Evolutionary conservation across 2,888 invertebrate genomes (phyloP).

Genomic region (Melitaea athalia): DNA sequence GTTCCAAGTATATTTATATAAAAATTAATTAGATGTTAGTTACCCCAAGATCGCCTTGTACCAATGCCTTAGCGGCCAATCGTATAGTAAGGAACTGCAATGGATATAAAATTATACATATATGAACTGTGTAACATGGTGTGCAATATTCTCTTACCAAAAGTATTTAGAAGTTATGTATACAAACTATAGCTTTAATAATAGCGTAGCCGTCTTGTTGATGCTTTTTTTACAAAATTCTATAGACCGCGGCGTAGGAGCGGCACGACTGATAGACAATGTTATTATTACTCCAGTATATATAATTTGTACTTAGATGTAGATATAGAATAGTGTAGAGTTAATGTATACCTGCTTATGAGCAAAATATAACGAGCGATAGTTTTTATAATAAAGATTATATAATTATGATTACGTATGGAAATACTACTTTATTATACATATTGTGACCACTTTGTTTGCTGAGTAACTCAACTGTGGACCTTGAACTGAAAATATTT

Average conservation of each 20-base stretch:
- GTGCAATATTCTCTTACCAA: conserved; percentile 81
- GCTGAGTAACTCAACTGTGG: conserved; percentile 1
- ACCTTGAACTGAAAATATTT: conserved; percentile 7
- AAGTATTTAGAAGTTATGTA: conserved; percentile 78
- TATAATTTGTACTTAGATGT: conserved; percentile 71
- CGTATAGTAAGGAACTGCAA: conserved; percentile 43
- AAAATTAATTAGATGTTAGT: conserved; percentile 31
- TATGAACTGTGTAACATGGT: conserved; percentile 61
- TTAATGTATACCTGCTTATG: conserved; percentile 68
- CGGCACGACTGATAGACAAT: conserved; percentile 77
- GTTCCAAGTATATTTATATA: conserved; percentile 21
- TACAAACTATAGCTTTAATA: conserved; percentile 80
- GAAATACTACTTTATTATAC: conserved; percentile 10
- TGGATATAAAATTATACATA: conserved; percentile 50
- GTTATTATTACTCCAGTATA: conserved; percentile 75
- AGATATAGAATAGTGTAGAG: conserved; percentile 58
- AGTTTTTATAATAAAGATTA: conserved; percentile 76
- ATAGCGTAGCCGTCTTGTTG: conserved; percentile 80
- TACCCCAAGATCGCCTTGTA: conserved; percentile 48
- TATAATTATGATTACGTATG: conserved; percentile 41
- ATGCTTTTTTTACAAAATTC: conserved; percentile 81
- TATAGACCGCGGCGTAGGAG: conserved; percentile 75
- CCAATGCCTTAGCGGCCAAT: conserved; percentile 65
- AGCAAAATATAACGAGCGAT: conserved; percentile 66
- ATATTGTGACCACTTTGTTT: not conserved